These are phyloP conservation scores for Dioctria rufipes DNA, from an alignment of 2,888 invertebrate species.

Conservation along the genomic window DNA sequence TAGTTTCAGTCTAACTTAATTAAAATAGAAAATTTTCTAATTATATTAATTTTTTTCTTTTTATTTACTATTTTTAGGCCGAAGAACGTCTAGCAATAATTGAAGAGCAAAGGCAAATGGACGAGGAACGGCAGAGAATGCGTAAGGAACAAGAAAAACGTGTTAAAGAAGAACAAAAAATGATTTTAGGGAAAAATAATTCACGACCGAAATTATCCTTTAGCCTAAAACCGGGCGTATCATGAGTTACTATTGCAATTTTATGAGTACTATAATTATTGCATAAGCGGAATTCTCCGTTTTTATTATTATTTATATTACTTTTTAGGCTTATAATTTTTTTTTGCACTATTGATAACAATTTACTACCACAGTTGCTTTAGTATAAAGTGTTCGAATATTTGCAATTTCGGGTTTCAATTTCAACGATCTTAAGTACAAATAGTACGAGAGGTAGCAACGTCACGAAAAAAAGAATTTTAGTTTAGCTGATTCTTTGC, in stretches of 20 bases:
- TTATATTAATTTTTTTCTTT: background rate
- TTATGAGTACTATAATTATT: background rate
- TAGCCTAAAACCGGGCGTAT: slow-evolving; percentile 84
- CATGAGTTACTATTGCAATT: slow-evolving; percentile 73
- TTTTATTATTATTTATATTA: slow-evolving; percentile 23
- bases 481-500: too few relatives aligned
- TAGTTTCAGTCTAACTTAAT: background rate
- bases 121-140: slow-evolving; percentile 93
- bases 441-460: background rate
- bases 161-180: slow-evolving; percentile 95
- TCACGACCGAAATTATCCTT: slow-evolving; percentile 96
- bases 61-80: slow-evolving; percentile 76
- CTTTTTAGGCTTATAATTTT: background rate
- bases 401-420: slow-evolving; percentile 17
- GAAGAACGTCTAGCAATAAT: slow-evolving; percentile 97
- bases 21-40: background rate
- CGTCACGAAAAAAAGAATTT: too few relatives aligned
- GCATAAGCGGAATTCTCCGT: slow-evolving; percentile 23
- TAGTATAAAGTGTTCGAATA: slow-evolving; percentile 32
- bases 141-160: slow-evolving; percentile 94
- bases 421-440: slow-evolving; percentile 34
- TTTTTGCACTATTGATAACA: background rate
- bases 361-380: background rate
- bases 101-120: slow-evolving; percentile 96
- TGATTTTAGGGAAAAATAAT: slow-evolving; percentile 97